Base-by-base conservation (phyloP, 2,113 vertebrate species). In the Athene noctua region DNA sequence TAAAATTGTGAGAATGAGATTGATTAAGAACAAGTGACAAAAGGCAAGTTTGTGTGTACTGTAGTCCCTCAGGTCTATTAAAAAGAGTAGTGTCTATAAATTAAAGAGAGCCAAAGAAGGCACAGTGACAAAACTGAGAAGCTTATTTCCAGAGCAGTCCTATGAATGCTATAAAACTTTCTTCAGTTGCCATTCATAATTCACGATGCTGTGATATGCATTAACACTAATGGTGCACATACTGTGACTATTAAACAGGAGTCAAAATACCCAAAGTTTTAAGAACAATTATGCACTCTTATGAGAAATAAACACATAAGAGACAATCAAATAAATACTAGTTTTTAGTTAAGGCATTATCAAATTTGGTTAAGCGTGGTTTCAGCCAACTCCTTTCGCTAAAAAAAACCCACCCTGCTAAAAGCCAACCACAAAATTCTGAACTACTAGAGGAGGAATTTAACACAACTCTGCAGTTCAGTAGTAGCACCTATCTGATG, bases 201-300 rank as follows among this genome's bases (percentile, higher is more conserved):
- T 61, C n/a, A 20, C 0, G 2, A 8, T 12, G n/a, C 23, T 49
- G 12, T 7, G n/a, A 78, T 9, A 47, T 1, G 23, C 13, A 71
- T 36, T 34, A 20, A 9, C 34, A 5, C 14, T 12, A 52, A 26
- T 0, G 3, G 6, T 11, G 46, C 9, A 21, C 15, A 12, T 8
- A 18, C 12, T 7, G 27, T 12, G 26, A 20, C 38, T 75, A 27
- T 22, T n/a, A 34, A 55, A 59, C 26, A 19, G 0, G 5, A 87
- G 25, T 23, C 26, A 65, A 74, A 59, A 81, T 6, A 57, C 6
- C 25, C 27, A 54, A n/a, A 2, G 19, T n/a, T 86, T 84, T 46
- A 66, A 66, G 11, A 83, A 49, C 0, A 3, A 20, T 6, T 72
- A 47, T 8, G 13, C 29, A n/a, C 59, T 84, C 36, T 59, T 47